These are phyloP conservation scores for Heliconius sara DNA, from an alignment of 2,888 invertebrate species.

Conservation along the genomic window DNA sequence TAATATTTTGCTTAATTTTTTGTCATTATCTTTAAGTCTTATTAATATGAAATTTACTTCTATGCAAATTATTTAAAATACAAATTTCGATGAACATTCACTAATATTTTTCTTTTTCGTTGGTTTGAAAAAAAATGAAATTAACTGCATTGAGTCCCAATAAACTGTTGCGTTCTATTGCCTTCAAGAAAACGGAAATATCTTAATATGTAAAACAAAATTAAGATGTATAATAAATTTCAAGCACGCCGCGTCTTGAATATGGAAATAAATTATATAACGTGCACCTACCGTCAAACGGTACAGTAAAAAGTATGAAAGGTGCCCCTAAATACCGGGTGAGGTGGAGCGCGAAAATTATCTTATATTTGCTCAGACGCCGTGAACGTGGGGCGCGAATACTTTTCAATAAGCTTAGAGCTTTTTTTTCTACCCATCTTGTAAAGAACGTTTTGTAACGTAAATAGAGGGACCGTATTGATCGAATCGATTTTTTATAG, in stretches of 20 bases:
- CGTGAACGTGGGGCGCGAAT: constrained; percentile 83
- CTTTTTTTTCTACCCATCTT: constrained; percentile 77
- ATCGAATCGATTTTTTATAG: constrained; percentile 59
- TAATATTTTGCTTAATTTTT: too few relatives aligned
- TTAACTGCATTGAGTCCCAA: neutral
- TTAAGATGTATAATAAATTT: constrained; percentile 34
- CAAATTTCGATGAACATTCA: too few relatives aligned
- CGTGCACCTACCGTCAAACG: constrained; percentile 71
- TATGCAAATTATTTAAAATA: too few relatives aligned
- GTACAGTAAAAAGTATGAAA: constrained; percentile 80
- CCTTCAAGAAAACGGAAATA: neutral
- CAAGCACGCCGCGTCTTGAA: constrained; percentile 61
- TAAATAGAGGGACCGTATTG: constrained; percentile 76
- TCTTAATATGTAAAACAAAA: neutral
- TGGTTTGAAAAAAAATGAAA: neutral
- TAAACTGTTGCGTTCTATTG: neutral
- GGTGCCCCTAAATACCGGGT: constrained; percentile 83
- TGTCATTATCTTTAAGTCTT: too few relatives aligned
- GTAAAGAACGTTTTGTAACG: constrained; percentile 68
- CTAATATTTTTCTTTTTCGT: neutral
- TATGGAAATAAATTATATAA: constrained; percentile 80
- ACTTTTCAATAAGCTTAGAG: constrained; percentile 84
- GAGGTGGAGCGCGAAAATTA: constrained; percentile 83
- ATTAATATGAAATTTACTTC: too few relatives aligned
- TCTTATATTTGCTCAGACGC: constrained; percentile 84